Conservation (phyloP, 2,797 vertebrate species). For the Melanotaenia nigrans region DNA sequence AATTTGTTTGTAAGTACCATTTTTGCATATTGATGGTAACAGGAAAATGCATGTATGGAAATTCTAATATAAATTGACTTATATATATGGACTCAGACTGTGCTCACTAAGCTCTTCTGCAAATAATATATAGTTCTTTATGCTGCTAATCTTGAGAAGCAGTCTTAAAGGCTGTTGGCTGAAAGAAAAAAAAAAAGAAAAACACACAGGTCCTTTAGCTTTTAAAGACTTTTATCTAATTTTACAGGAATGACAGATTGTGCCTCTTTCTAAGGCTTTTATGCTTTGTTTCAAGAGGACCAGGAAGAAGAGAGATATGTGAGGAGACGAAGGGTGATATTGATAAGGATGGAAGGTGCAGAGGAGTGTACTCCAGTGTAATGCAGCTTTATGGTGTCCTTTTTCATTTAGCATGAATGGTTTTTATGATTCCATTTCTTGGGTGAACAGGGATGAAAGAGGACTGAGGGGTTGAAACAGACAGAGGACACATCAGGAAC, state of each 20-base stretch:
- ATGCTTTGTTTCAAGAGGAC: conserved; percentile 79
- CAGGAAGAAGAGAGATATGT: conserved; percentile 55
- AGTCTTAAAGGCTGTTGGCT: conserved; percentile 77
- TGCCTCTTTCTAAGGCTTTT: conserved; percentile 82
- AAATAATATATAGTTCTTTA: conserved; percentile 93
- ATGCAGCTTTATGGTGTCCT: conserved; percentile 83
- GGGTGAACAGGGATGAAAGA: conserved; percentile 74
- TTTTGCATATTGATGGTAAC: conserved; percentile 99
- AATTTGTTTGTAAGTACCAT: conserved; percentile 99
- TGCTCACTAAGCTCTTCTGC: conserved; percentile 98
- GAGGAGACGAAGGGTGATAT: conserved; percentile 74
- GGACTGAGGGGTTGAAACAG: conserved; percentile 60
- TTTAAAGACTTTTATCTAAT: conserved; percentile 87
- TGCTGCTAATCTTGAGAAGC: conserved; percentile 93
- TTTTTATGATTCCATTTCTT: conserved; percentile 85
- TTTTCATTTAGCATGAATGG: conserved; percentile 83
- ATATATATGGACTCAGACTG: conserved; percentile 91
- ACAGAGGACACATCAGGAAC: conserved; percentile 58
- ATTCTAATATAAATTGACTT: conserved; percentile 99
- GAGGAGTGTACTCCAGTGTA: conserved; percentile 77
- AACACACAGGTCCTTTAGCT: conserved; percentile 74
- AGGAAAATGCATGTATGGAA: conserved; percentile 99
- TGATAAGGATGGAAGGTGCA: conserved; percentile 82
- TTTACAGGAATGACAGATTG: conserved; percentile 83
- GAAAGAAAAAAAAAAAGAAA: conserved; percentile 40